Conservation (phyloP, 2,113 vertebrate species). For the Ondatra zibethicus region DNA sequence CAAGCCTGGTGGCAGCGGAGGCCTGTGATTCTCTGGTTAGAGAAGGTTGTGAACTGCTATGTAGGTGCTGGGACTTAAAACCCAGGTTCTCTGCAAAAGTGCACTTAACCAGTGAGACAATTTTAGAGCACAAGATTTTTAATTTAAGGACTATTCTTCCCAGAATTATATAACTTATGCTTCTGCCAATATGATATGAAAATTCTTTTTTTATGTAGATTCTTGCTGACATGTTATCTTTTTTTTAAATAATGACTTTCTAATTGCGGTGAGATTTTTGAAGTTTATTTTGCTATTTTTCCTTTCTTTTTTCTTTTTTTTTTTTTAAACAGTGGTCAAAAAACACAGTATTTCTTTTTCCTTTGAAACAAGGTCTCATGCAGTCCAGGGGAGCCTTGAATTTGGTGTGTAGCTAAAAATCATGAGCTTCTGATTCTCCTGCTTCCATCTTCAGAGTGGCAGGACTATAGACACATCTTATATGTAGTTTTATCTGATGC, state of each 20-base stretch:
- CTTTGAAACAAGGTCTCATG: background rate
- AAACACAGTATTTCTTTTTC: background rate
- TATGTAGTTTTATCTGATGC: background rate
- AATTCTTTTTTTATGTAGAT: background rate
- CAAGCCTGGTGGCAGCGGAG: background rate
- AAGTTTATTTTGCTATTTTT: background rate
- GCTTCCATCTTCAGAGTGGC: background rate
- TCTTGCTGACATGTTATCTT: background rate
- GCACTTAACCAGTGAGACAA: background rate
- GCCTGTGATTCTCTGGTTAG: background rate
- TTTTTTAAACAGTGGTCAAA: background rate
- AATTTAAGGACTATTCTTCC: background rate
- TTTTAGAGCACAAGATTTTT: background rate
- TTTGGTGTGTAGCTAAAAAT: background rate
- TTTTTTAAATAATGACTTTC: background rate
- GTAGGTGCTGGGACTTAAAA: background rate
- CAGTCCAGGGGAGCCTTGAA: no score
- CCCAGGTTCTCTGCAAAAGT: background rate
- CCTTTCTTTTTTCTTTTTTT: background rate
- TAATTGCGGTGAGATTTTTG: background rate
- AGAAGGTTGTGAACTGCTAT: background rate
- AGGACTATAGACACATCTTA: background rate
- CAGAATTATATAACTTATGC: background rate
- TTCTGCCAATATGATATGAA: background rate
- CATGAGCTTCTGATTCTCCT: background rate